Base-by-base conservation (phyloP, 2,113 vertebrate species). In the Hippoglossus stenolepis region DNA sequence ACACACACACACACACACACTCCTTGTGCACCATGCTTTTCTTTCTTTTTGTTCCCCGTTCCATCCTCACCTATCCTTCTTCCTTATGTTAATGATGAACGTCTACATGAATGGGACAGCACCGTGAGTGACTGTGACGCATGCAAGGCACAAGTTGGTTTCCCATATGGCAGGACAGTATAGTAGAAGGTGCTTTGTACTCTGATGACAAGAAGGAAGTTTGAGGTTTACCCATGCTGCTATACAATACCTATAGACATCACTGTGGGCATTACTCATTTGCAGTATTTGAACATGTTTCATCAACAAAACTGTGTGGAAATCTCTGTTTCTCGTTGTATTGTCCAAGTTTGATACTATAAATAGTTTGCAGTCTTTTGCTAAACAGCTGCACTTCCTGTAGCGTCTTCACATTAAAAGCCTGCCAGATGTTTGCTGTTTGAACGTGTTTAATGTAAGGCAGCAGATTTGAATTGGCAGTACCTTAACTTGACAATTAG, bases 1-100 rank as follows among this genome's bases (percentile, higher is more conserved):
- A 51, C 49, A 51, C 18, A 20, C 49, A 4, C 49, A 51, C 23
- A 24, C 23, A 24, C 23, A 24, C 23, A 24, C 23, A 24, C 23
- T 15, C 15, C 47, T 28, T 74, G 23, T 69, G 21, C 79, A 62
- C 63, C 54, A n/a, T 57, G 63, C 63, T 65, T 59, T 75, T 57
- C 21, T 77, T 77, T 38, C 35, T 38, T 51, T 5, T 23, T 40
- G 38, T 54, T 70, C 26, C 15, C 17, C 40, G 71, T 35, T 76
- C 28, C 17, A 60, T 72, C 38, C 31, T 61, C 47, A 75, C 17
- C 31, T 59, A 24, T 56, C 3, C 28, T 64, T 40, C 31, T 23
- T 9, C 24, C 28, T 4, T 1, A 24, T 21, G 1, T 60, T 18
- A 35, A 58, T 54, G 31, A 38, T 75, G 49, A 69, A 49, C 14